These are phyloP conservation scores for Chironex yamaguchii DNA, from an alignment of 30 jellyfish, hydroid and myxozoan species.

Conservation along the genomic window DNA sequence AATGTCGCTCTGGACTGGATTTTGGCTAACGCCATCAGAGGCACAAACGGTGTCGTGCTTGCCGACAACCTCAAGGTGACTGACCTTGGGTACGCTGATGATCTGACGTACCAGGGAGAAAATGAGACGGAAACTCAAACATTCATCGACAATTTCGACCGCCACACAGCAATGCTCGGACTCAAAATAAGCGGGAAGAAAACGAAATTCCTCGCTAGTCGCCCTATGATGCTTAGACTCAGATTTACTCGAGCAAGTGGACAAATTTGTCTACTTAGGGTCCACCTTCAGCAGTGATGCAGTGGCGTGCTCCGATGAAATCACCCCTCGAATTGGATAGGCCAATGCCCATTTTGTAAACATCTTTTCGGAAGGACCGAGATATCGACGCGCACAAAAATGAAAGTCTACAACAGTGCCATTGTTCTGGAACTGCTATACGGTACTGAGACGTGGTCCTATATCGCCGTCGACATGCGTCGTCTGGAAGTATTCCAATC, in stretches of 20 bases:
- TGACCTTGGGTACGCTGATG: neutral
- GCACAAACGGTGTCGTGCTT: neutral
- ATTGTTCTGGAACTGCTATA: neutral
- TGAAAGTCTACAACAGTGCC: neutral
- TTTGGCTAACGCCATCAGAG: neutral
- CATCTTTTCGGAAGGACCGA: neutral
- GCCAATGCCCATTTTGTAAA: neutral
- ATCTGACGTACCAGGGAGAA: neutral
- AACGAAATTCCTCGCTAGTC: neutral
- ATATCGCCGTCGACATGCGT: neutral
- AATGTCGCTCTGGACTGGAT: neutral
- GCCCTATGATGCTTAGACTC: neutral
- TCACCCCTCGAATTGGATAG: neutral
- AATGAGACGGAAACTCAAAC: neutral
- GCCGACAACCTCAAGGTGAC: neutral
- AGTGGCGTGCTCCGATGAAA: neutral
- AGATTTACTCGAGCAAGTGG: neutral
- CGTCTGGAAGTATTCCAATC: neutral
- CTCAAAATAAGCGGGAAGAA: neutral
- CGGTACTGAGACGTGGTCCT: neutral
- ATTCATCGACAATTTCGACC: too few species aligned
- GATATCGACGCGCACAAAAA: neutral
- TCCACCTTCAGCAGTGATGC: neutral
- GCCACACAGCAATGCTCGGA: neutral
- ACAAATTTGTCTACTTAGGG: neutral